Evolutionary conservation across 1,140 invertebrate species (phyloP).

Genomic region (Drosophila auraria): DNA sequence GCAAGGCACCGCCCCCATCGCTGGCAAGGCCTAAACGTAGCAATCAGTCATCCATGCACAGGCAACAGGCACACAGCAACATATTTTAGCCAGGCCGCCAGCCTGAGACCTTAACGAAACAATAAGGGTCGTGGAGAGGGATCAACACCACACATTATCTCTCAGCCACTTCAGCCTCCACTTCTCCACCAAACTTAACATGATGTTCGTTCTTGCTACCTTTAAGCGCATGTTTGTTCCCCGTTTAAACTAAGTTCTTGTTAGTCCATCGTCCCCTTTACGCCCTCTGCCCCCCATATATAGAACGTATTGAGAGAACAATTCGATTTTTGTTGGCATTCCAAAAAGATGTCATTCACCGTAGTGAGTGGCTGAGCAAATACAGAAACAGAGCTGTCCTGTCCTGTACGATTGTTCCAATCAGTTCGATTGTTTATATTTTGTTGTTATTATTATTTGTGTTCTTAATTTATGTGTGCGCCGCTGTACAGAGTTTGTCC

Average conservation of each 20-base stretch:
- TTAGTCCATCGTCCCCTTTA: slow-evolving; percentile 44
- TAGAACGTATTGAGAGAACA: slow-evolving; percentile 49
- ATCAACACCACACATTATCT: slow-evolving; percentile 14
- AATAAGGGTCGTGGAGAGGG: slow-evolving; percentile 60
- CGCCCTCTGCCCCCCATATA: slow-evolving; percentile 8
- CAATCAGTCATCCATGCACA: no score
- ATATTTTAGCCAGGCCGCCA: slow-evolving; percentile 63
- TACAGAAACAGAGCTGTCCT: slow-evolving; percentile 36
- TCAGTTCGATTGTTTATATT: slow-evolving; percentile 65
- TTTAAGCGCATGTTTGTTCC: slow-evolving; percentile 70
- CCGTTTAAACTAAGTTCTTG: slow-evolving; percentile 71
- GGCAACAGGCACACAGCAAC: slow-evolving; percentile 32
- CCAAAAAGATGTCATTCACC: slow-evolving; percentile 48
- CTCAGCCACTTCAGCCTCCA: slow-evolving; percentile 15
- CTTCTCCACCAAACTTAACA: slow-evolving; percentile 47
- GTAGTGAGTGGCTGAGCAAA: slow-evolving; percentile 36
- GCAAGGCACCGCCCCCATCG: no score
- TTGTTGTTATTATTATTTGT: slow-evolving; percentile 73
- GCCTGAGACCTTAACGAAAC: slow-evolving; percentile 63
- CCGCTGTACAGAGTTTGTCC: slow-evolving; percentile 72
- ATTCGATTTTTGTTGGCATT: slow-evolving; percentile 75
- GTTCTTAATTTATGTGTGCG: slow-evolving; percentile 61
- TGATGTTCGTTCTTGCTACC: slow-evolving; percentile 71
- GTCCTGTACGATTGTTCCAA: slow-evolving; percentile 42
- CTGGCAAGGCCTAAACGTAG: no score